Conservation (phyloP, 2,113 vertebrate genomes). For the Acrocephalus arundinaceus region DNA sequence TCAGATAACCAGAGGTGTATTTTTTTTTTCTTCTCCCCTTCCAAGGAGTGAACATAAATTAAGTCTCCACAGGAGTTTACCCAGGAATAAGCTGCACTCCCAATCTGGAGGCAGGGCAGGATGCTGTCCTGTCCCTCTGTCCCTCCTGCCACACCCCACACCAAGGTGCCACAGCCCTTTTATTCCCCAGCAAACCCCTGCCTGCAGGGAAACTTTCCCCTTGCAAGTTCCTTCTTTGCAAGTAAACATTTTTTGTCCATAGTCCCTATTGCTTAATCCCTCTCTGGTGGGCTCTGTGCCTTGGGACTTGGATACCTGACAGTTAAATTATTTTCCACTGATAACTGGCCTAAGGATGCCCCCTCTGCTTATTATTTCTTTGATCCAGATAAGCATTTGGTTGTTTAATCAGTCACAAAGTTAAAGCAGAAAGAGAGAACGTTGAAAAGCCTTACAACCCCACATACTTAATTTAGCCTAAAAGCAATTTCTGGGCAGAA, state of each 20-base stretch:
- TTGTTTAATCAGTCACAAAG: slow-evolving; percentile 30
- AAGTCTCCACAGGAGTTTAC: background rate
- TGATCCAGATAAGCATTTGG: slow-evolving; percentile 58
- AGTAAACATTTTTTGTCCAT: background rate
- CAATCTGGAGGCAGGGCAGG: background rate
- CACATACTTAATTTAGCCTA: slow-evolving; percentile 15
- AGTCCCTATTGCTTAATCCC: background rate
- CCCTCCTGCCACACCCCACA: background rate
- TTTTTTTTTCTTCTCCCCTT: background rate
- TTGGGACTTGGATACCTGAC: background rate
- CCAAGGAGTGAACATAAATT: background rate
- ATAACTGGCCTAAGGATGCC: slow-evolving; percentile 20
- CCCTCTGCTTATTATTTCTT: slow-evolving; percentile 45
- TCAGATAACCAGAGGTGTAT: background rate
- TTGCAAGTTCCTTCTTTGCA: background rate
- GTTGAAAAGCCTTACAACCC: background rate
- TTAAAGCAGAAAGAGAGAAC: background rate
- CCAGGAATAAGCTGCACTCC: background rate
- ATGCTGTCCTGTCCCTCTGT: background rate
- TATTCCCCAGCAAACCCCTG: background rate
- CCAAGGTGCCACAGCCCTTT: background rate
- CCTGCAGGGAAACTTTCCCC: background rate
- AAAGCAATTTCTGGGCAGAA: slow-evolving; percentile 64
- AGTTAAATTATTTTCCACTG: background rate
- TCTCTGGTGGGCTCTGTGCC: background rate